A percentile compares a stretch with the other conserved stretches of the same genome.
These are phyloP conservation scores for Macrophya alboannulata DNA, from an alignment of 2,888 invertebrate species.

Conservation along the genomic window DNA sequence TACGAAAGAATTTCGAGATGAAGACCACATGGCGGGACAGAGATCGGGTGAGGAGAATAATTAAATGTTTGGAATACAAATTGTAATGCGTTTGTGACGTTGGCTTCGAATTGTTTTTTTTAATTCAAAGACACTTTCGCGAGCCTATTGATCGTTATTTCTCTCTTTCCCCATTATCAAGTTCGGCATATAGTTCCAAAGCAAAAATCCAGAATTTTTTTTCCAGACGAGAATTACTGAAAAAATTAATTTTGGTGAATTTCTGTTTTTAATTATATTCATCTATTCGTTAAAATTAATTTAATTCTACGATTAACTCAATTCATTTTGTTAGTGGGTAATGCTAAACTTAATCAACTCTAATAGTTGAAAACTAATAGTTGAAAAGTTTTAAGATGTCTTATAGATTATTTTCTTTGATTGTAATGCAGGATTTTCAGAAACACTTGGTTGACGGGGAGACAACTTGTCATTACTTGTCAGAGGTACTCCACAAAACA, in stretches of 20 bases:
- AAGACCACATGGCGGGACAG: slow-evolving; percentile 71
- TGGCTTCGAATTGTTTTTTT: background rate
- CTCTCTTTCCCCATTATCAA: too few relatives aligned
- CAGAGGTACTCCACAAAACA: slow-evolving; percentile 63
- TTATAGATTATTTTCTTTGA: background rate
- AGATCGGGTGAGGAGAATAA: slow-evolving; percentile 66
- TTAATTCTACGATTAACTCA: too few relatives aligned
- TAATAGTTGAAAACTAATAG: too few relatives aligned
- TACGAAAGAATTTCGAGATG: slow-evolving; percentile 62
- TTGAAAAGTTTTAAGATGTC: slow-evolving; percentile 40
- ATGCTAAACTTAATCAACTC: too few relatives aligned
- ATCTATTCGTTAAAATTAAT: too few relatives aligned
- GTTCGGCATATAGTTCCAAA: background rate
- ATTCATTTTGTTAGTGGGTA: too few relatives aligned
- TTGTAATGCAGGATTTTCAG: slow-evolving; percentile 67
- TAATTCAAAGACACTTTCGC: too few relatives aligned
- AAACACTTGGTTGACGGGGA: slow-evolving; percentile 68
- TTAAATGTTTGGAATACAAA: background rate
- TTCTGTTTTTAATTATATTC: too few relatives aligned
- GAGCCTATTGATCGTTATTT: too few relatives aligned
- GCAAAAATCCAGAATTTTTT: background rate
- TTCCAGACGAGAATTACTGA: too few relatives aligned
- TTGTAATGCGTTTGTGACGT: background rate
- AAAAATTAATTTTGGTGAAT: too few relatives aligned
- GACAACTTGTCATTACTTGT: slow-evolving; percentile 66